Percentiles rank a stretch among this genome's conserved stretches.
phyloP scores from a whole-genome alignment of 2,888 invertebrate genomes.

The Nipponacmea schrenckii region DNA sequence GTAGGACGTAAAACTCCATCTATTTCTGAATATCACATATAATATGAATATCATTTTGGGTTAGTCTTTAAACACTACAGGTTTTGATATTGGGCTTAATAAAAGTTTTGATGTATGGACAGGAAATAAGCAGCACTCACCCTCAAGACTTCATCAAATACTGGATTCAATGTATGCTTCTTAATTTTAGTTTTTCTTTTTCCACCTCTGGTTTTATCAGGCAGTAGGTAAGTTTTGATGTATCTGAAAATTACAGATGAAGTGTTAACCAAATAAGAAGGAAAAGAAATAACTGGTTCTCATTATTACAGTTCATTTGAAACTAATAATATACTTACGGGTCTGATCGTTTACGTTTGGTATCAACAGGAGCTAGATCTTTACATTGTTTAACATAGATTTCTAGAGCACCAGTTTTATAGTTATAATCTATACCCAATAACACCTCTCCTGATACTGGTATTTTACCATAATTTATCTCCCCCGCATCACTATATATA shows the following conservation, averaged over 20 bases:
- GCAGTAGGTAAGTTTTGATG: slow-evolving; percentile 89
- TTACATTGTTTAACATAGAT: slow-evolving; percentile 89
- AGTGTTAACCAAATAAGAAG: slow-evolving; percentile 10
- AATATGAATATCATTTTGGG: too few relatives aligned
- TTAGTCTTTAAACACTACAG: too few relatives aligned
- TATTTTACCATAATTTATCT: slow-evolving; percentile 88
- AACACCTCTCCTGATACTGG: slow-evolving; percentile 91
- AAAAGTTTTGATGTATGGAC: too few relatives aligned
- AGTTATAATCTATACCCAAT: slow-evolving; percentile 92
- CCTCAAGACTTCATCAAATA: slow-evolving; percentile 85
- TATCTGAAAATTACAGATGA: slow-evolving; percentile 70
- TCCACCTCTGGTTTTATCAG: slow-evolving; percentile 94
- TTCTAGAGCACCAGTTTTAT: slow-evolving; percentile 86
- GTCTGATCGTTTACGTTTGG: slow-evolving; percentile 91
- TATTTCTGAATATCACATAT: too few relatives aligned
- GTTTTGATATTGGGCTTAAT: too few relatives aligned
- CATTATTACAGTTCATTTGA: not conserved
- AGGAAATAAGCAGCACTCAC: slow-evolving; percentile 62
- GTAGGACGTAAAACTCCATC: too few relatives aligned
- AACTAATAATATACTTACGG: slow-evolving; percentile 76
- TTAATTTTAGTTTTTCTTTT: slow-evolving; percentile 94
- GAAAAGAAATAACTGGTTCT: not conserved
- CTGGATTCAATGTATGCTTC: slow-evolving; percentile 92
- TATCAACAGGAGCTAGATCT: slow-evolving; percentile 90
- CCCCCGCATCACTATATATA: slow-evolving; percentile 94